phyloP scores from a whole-genome alignment of 2,797 vertebrate species.

The Simalia tracyae region DNA sequence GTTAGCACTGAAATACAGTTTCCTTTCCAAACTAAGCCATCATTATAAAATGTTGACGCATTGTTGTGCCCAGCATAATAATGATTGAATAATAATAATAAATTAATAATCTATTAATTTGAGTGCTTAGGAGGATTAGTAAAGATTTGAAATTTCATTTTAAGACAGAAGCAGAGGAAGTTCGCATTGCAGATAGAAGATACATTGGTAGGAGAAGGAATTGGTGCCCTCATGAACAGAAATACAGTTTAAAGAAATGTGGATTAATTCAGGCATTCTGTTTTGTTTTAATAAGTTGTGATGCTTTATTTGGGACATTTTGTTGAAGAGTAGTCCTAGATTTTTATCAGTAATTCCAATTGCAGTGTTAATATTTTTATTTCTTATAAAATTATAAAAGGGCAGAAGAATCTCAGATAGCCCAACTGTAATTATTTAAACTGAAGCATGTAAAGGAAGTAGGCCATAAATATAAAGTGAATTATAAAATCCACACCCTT shows the following conservation, averaged over 20 bases:
- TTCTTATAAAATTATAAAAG: constrained; percentile 5
- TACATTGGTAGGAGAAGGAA: not conserved
- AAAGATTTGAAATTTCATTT: not conserved
- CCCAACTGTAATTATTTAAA: constrained; percentile 26
- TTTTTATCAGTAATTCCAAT: not conserved
- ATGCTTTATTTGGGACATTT: not conserved
- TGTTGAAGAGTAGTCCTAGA: not conserved
- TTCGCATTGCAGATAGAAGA: not conserved
- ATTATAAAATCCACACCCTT: constrained; percentile 22
- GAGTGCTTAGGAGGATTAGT: not conserved
- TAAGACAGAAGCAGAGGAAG: not conserved
- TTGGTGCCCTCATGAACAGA: not conserved
- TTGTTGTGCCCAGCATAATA: not conserved
- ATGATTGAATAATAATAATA: not conserved
- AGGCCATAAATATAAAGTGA: not conserved
- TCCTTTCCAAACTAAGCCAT: not conserved
- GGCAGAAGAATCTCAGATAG: constrained; percentile 35
- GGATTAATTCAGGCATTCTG: not conserved
- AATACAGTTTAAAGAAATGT: not conserved
- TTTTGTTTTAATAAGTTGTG: not conserved
- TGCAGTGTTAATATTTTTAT: not conserved
- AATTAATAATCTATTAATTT: not conserved
- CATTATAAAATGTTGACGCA: not conserved
- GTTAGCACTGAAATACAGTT: not conserved
- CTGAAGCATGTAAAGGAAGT: not conserved